A percentile compares a stretch with the other conserved stretches of the same genome.
phyloP scores from a whole-genome alignment of 2,113 vertebrate genomes.

The Acrocephalus kingi region DNA sequence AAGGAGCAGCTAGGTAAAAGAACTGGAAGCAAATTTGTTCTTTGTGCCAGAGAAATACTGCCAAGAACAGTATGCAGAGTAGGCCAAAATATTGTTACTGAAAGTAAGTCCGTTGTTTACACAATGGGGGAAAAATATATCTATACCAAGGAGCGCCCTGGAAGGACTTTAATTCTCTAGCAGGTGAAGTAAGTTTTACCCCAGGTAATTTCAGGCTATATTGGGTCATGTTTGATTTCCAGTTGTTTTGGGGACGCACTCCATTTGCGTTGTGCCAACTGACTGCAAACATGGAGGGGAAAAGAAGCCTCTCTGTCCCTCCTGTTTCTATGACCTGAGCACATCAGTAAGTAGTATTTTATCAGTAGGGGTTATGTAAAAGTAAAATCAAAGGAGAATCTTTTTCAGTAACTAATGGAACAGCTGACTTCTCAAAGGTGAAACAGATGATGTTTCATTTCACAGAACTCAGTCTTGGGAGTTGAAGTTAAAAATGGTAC shows the following conservation, averaged over 20 bases:
- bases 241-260: not conserved
- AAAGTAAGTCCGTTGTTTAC: not conserved
- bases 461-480: not conserved
- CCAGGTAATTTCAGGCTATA: not conserved
- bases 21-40: not conserved
- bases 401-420: not conserved
- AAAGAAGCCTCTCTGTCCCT: not conserved
- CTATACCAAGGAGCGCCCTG: not conserved
- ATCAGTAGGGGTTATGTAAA: not conserved
- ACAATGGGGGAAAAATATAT: not conserved
- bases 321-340: not conserved
- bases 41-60: not conserved
- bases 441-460: not conserved
- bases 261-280: not conserved
- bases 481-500: not conserved
- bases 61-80: not conserved
- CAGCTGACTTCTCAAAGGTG: not conserved
- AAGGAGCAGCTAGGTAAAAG: not conserved
- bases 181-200: not conserved
- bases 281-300: not conserved
- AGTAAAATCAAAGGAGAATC: not conserved
- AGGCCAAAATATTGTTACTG: not conserved
- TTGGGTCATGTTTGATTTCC: not conserved
- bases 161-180: not conserved
- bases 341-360: not conserved